Conservation (phyloP, 2,888 invertebrate species). For the Tetranychus truncatus region DNA sequence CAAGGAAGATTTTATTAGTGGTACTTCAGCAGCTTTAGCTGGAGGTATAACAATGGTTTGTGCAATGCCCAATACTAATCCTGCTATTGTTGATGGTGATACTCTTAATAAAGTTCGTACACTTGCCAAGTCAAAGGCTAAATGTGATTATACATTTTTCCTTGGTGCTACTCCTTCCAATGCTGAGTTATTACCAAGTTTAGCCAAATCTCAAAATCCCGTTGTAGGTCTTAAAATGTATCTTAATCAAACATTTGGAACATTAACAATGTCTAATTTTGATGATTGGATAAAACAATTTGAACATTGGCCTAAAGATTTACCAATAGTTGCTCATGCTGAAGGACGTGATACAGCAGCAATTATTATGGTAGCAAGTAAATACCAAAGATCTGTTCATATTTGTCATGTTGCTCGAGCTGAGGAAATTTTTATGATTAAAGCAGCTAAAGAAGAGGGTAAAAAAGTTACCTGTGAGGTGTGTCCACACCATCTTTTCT, state of each 20-base stretch:
- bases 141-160: constrained; percentile 88
- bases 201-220: constrained; percentile 45
- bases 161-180: constrained; percentile 80
- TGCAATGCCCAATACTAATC: constrained; percentile 97
- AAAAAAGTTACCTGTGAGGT: constrained; percentile 93
- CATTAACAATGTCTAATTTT: constrained; percentile 65
- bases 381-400: constrained; percentile 74
- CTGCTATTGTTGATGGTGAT: constrained; percentile 65
- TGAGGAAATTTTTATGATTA: constrained; percentile 77
- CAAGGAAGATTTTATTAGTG: constrained; percentile 86
- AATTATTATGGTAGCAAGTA: constrained; percentile 64
- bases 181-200: constrained; percentile 53
- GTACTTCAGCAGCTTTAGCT: constrained; percentile 68
- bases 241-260: constrained; percentile 86
- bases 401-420: constrained; percentile 90
- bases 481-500: constrained; percentile 90
- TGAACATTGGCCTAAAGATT: constrained; percentile 72
- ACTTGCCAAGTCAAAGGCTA: constrained; percentile 56
- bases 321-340: constrained; percentile 86
- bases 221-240: constrained; percentile 74
- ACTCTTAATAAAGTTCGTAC: constrained; percentile 55
- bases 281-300: constrained; percentile 82
- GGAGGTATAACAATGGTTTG: constrained; percentile 84
- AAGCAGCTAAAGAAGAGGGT: constrained; percentile 69
- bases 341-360: constrained; percentile 91